Evolutionary conservation across 2,888 invertebrate species (phyloP).

Genomic region (Mesorhabditis sp.): DNA sequence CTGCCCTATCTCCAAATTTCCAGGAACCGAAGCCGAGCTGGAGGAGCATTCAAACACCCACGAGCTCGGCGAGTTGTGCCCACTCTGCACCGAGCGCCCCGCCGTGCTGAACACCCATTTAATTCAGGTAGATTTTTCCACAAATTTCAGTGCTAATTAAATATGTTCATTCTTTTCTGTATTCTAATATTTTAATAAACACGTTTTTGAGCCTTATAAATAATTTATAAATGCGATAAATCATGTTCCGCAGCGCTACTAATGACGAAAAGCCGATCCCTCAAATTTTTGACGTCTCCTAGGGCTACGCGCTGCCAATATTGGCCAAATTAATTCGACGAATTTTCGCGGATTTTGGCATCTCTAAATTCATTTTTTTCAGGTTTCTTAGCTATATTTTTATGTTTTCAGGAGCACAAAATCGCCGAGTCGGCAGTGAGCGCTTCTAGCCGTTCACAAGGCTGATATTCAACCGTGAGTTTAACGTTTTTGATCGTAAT

Average conservation of each 20-base stretch:
- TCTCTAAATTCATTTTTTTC: not conserved
- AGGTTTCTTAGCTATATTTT: not conserved
- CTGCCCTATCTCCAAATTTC: constrained; percentile 7
- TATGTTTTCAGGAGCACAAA: constrained; percentile 32
- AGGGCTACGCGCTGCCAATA: too few relatives aligned
- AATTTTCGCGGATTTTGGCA: not conserved
- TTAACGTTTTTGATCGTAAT: too few relatives aligned
- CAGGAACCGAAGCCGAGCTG: constrained; percentile 36
- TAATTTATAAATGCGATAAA: too few relatives aligned
- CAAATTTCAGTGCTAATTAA: too few relatives aligned
- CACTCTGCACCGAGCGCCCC: constrained; percentile 32
- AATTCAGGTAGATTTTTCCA: constrained; percentile 7
- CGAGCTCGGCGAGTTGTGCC: constrained; percentile 34
- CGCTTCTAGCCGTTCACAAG: constrained; percentile 29
- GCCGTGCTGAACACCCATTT: constrained; percentile 31
- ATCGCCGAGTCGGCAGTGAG: constrained; percentile 44
- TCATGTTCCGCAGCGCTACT: too few relatives aligned
- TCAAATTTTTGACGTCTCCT: too few relatives aligned
- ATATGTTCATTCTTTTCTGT: too few relatives aligned
- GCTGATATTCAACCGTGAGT: constrained; percentile 10
- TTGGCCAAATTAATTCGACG: not conserved
- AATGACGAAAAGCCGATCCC: too few relatives aligned
- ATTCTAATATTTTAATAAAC: too few relatives aligned
- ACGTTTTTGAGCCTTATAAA: too few relatives aligned
- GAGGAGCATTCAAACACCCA: constrained; percentile 37